These are phyloP conservation scores for Leptinotarsa defecta DNA, from an alignment of 1,140 invertebrate genomes.

Conservation along the genomic window DNA sequence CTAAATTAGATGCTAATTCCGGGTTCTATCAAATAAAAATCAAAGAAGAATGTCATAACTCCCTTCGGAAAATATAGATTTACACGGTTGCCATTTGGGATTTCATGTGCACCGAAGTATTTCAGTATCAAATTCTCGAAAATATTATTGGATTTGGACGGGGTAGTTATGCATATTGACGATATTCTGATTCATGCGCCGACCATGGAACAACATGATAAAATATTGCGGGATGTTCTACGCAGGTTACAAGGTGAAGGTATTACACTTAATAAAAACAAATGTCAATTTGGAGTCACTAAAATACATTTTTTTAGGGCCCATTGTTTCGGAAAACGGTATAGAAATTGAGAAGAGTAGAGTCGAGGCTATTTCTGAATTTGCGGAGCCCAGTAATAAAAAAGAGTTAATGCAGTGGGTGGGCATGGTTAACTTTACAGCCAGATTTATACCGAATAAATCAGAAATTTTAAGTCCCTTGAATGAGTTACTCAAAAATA, in stretches of 20 bases:
- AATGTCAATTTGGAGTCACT: no score
- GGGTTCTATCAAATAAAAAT: conserved; percentile 14
- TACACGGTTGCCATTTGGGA: conserved; percentile 12
- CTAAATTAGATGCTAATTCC: background rate
- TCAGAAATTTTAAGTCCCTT: no score
- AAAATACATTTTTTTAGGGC: no score
- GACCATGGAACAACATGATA: background rate
- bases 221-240: background rate
- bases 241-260: background rate
- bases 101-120: conserved; percentile 12
- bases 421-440: no score
- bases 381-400: no score
- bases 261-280: no score
- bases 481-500: no score
- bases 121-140: background rate
- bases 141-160: background rate
- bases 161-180: background rate
- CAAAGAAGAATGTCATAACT: background rate
- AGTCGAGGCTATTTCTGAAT: no score
- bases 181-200: background rate
- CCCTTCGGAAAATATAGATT: conserved; percentile 19
- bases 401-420: no score
- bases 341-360: no score
- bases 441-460: no score
- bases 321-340: no score